Evolutionary conservation across 2,113 vertebrate species (phyloP), one percentile per base, ranked within the genome.

Genomic region (Anas platyrhynchos): DNA sequence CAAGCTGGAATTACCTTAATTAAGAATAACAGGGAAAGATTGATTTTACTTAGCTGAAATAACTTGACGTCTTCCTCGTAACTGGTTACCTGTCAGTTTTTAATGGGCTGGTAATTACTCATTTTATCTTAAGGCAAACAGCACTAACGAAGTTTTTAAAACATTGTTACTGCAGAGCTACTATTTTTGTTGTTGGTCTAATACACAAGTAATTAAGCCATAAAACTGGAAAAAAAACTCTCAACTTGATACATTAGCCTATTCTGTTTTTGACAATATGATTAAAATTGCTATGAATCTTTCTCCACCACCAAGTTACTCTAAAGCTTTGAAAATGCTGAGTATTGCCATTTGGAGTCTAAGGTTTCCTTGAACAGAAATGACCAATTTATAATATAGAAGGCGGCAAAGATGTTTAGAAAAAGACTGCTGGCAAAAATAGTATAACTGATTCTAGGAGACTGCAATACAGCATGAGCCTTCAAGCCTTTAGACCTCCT

Each of bases 161-260:
- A 87, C 82, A 94, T 32, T 77, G 69, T 62, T 92, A 74, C 78
- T 87, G 71, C 25, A 32, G 77, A 94, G 91, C 82, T 83, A 71
- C 95, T 94, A 54, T 86, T 97, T 88, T 90, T 83, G 29, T 85
- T 92, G 66, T 81, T 48, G 88, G 34, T 58, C 74, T 86, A 86
- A 95, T 65, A 83, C 71, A 94, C 54, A 32, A 83, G 87, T 71
- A 96, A 97, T 97, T 97, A 97, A 96, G 91, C 81, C 69, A 82
- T 90, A 88, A 94, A 94, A 92, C 93, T 80, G 54, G 58, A 48
- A 74, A 74, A 74, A 74, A 91, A 86, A 78, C 29, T 63, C 75
- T 79, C 72, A 56, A 25, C 58, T 75, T 97, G 97, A 97, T 96
- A 86, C 95, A 94, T 97, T 80, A 94, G 84, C 86, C 97, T 97